Conservation (phyloP, 2,797 vertebrate species). For the Astyanax mexicanus region DNA sequence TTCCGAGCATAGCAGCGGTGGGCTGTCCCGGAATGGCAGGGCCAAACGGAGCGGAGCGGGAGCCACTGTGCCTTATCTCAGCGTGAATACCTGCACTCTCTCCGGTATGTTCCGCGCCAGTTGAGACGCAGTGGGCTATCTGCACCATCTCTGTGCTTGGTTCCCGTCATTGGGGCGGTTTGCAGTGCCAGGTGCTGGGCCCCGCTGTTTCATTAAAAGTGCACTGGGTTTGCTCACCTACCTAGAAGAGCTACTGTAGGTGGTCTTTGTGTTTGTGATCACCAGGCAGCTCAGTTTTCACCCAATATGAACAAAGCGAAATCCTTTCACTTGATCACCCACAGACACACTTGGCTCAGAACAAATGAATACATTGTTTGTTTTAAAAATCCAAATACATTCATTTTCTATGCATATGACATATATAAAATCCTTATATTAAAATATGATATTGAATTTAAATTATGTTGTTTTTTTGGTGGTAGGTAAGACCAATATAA, state of each 20-base stretch:
- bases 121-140: slow-evolving; percentile 54
- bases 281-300: slow-evolving; percentile 2
- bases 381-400: background rate
- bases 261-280: slow-evolving; percentile 28
- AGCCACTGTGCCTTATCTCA: slow-evolving; percentile 58
- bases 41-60: slow-evolving; percentile 44
- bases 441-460: too few relatives aligned
- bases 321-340: background rate
- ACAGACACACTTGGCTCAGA: background rate
- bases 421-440: too few relatives aligned
- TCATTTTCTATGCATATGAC: too few relatives aligned
- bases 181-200: slow-evolving; percentile 32
- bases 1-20: slow-evolving; percentile 57
- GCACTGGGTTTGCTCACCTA: background rate
- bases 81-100: slow-evolving; percentile 53
- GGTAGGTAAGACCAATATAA: too few relatives aligned
- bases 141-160: slow-evolving; percentile 44
- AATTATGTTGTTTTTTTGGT: too few relatives aligned
- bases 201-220: slow-evolving; percentile 29
- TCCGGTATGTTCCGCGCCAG: slow-evolving; percentile 52
- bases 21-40: slow-evolving; percentile 45
- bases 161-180: slow-evolving; percentile 45
- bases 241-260: slow-evolving; percentile 22
- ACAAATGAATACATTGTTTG: background rate
- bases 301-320: slow-evolving; percentile 3